phyloP scores from a whole-genome alignment of 2,888 invertebrate species.

The Latrodectus hesperus region DNA sequence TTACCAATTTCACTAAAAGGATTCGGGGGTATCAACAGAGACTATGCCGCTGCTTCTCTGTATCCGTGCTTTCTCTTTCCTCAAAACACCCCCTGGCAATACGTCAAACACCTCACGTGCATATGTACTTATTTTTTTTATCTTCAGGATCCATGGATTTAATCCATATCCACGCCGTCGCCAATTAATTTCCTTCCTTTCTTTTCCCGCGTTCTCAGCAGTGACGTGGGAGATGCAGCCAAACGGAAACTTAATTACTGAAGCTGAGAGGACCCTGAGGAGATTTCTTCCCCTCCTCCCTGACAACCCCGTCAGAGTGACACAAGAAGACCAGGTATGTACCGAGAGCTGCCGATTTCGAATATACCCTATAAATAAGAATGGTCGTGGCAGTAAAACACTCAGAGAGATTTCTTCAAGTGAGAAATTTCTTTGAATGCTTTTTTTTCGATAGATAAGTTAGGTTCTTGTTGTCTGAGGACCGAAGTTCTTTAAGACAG shows the following conservation, averaged over 20 bases:
- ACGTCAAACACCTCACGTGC: slow-evolving; percentile 15
- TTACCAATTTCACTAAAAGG: background rate
- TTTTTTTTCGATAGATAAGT: too few relatives aligned
- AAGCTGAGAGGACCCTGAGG: slow-evolving; percentile 5
- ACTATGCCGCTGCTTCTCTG: background rate
- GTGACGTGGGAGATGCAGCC: slow-evolving; percentile 4
- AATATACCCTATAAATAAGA: too few relatives aligned
- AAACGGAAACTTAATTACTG: slow-evolving; percentile 43
- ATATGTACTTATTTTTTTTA: background rate
- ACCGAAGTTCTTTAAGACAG: too few relatives aligned
- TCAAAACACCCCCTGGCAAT: background rate
- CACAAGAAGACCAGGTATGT: too few relatives aligned
- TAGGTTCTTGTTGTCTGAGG: too few relatives aligned
- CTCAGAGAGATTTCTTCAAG: too few relatives aligned
- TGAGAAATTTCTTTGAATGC: too few relatives aligned
- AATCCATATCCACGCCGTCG: slow-evolving; percentile 14
- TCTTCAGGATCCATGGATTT: background rate
- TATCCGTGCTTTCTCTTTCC: background rate
- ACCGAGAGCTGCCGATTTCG: too few relatives aligned
- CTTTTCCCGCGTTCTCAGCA: background rate
- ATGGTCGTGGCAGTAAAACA: too few relatives aligned
- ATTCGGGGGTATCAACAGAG: background rate
- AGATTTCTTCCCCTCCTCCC: background rate
- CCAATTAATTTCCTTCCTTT: slow-evolving; percentile 26
- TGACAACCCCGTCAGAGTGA: too few relatives aligned